Percentiles rank a stretch among this genome's conserved stretches.
phyloP scores from a whole-genome alignment of 1,140 invertebrate species.

The Drosophila nikananu region DNA sequence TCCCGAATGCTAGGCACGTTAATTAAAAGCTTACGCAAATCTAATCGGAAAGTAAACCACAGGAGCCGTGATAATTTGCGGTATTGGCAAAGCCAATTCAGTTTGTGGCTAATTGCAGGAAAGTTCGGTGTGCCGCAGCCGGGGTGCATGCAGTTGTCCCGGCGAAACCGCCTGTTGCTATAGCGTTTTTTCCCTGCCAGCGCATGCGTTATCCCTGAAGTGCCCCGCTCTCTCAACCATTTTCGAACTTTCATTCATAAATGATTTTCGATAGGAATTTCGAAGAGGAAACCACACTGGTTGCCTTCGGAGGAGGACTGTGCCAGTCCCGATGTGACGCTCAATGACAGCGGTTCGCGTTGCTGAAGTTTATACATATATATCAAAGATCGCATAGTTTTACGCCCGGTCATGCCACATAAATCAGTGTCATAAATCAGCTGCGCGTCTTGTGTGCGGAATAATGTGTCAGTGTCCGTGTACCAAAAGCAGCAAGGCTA shows the following conservation, averaged over 20 bases:
- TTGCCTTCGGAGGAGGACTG: not conserved
- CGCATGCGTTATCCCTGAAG: conserved; percentile 54
- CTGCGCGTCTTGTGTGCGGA: conserved; percentile 59
- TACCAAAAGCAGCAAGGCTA: conserved; percentile 38
- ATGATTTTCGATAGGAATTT: conserved; percentile 23
- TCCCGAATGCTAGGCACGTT: conserved; percentile 12
- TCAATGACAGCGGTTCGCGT: conserved; percentile 51
- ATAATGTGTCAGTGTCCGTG: conserved; percentile 67
- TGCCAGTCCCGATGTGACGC: conserved; percentile 67
- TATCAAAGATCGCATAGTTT: conserved; percentile 1
- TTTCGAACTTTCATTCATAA: conserved; percentile 72
- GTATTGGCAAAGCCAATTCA: conserved; percentile 27
- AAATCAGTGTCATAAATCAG: conserved; percentile 82
- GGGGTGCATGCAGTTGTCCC: conserved; percentile 9
- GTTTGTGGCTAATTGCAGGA: conserved; percentile 30
- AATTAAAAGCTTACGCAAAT: conserved; percentile 39
- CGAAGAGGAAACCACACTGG: conserved; percentile 35
- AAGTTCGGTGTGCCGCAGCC: conserved; percentile 21
- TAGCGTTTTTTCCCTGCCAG: not conserved
- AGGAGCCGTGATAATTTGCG: conserved; percentile 20
- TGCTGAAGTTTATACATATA: not conserved
- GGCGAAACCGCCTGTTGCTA: conserved; percentile 45
- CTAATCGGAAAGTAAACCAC: conserved; percentile 29
- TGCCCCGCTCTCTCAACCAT: not conserved
- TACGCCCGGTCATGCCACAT: conserved; percentile 42